phyloP scores from a whole-genome alignment of 2,113 vertebrate species.

The Pterocles burchelli region DNA sequence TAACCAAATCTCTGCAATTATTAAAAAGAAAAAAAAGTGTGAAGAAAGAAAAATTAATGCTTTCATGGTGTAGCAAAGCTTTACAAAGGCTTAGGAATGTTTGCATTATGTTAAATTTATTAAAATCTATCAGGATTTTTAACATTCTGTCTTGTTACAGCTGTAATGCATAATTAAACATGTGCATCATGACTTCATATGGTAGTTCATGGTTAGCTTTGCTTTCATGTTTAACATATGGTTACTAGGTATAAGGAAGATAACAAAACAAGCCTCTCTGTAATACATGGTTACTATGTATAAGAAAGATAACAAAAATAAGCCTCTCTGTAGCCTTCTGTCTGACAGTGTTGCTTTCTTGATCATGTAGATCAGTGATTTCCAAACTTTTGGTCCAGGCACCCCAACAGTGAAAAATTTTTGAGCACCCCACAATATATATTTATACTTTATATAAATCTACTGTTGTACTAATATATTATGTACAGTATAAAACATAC shows the following conservation, averaged over 20 bases:
- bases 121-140: not conserved
- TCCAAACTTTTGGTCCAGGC: accelerated
- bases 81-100: not conserved
- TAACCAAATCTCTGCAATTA: not conserved
- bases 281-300: not conserved
- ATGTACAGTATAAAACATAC: not conserved
- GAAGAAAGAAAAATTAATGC: not conserved
- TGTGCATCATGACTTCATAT: not conserved
- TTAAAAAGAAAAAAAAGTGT: not conserved
- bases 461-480: not conserved
- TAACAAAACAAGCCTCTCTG: not conserved
- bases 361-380: not conserved
- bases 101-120: not conserved
- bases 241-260: not conserved
- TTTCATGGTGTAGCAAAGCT: not conserved
- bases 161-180: not conserved
- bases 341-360: not conserved
- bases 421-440: not conserved
- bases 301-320: not conserved
- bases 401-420: not conserved
- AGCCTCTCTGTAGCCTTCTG: not conserved
- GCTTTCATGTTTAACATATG: not conserved
- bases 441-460: not conserved
- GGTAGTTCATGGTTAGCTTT: not conserved
- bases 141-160: not conserved